These are phyloP conservation scores for Myopa testacea DNA, from an alignment of 2,888 invertebrate genomes.

Conservation along the genomic window DNA sequence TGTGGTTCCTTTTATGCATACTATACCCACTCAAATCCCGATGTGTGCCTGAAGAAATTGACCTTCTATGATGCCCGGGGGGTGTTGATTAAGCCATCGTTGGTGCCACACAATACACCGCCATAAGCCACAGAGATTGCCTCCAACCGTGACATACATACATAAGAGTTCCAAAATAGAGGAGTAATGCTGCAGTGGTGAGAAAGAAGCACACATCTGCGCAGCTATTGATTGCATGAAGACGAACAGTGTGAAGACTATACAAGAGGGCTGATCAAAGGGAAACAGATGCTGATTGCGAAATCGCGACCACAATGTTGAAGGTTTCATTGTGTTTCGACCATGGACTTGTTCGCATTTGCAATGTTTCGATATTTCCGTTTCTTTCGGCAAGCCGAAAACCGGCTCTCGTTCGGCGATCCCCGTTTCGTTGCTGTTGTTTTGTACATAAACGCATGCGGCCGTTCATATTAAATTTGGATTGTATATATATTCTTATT, in stretches of 20 bases:
- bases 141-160: constrained; percentile 77
- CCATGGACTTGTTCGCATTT: no score
- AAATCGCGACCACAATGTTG: constrained; percentile 94
- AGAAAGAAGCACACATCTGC: constrained; percentile 88
- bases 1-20: constrained; percentile 67
- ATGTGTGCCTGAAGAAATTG: constrained; percentile 90
- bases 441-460: no score
- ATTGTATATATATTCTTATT: no score
- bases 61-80: constrained; percentile 93
- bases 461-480: no score
- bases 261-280: constrained; percentile 90
- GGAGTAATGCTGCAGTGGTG: constrained; percentile 85
- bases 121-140: constrained; percentile 93
- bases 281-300: constrained; percentile 92
- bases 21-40: constrained; percentile 76
- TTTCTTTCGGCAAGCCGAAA: no score
- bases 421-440: no score
- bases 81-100: constrained; percentile 89
- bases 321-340: no score
- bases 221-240: constrained; percentile 81
- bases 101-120: constrained; percentile 79
- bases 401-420: no score
- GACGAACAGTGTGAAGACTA: constrained; percentile 87
- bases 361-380: constrained; percentile 92
- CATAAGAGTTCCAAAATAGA: constrained; percentile 77